These are phyloP conservation scores for Ellobius talpinus DNA, from an alignment of 2,113 vertebrate genomes.

Conservation along the genomic window DNA sequence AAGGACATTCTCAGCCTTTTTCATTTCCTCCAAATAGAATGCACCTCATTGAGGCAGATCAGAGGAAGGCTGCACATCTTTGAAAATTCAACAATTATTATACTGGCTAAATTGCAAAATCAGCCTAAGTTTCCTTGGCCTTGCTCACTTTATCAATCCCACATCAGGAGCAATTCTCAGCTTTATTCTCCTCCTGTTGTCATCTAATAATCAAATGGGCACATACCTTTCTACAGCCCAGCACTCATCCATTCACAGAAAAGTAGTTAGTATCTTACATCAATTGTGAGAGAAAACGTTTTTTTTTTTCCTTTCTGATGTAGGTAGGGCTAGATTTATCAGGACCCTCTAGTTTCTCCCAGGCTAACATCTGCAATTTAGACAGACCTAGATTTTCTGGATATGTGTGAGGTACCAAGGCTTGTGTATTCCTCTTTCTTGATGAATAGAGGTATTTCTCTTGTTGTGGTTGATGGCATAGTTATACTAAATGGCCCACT, in stretches of 20 bases:
- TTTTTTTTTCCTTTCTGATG: conserved; percentile 42
- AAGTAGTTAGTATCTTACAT: background rate
- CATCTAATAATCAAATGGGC: background rate
- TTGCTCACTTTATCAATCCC: background rate
- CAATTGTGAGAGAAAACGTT: background rate
- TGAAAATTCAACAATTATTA: conserved; percentile 46
- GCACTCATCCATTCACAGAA: background rate
- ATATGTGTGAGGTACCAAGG: background rate
- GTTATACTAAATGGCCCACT: background rate
- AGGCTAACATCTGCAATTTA: background rate
- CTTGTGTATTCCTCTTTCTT: background rate
- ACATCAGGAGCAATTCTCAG: background rate
- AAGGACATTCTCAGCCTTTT: conserved; percentile 36
- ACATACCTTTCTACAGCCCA: background rate
- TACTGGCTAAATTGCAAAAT: background rate
- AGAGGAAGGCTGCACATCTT: background rate
- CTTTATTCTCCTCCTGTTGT: background rate
- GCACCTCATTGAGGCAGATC: background rate
- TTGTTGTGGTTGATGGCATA: background rate
- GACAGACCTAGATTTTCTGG: background rate
- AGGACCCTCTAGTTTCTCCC: background rate
- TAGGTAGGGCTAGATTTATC: background rate
- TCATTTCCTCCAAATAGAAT: conserved; percentile 2
- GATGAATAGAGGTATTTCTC: background rate
- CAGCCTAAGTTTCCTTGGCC: background rate